phyloP scores from a whole-genome alignment of 30 jellyfish, hydroid and myxozoan species.

The Calvadosia cruxmelitensis region DNA sequence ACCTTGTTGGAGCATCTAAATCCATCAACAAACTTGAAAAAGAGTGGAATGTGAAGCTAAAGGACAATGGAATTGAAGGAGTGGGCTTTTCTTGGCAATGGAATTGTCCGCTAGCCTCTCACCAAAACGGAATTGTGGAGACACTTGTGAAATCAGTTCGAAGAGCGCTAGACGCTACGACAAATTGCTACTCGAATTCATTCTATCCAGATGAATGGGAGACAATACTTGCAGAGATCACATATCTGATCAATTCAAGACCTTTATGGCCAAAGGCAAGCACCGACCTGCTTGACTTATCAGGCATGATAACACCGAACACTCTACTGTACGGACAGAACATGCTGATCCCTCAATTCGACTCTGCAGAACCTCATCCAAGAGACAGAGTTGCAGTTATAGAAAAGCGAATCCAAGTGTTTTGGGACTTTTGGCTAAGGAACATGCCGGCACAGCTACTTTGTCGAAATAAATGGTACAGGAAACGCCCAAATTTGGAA shows the following conservation, averaged over 20 bases:
- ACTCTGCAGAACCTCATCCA: constrained; percentile 44
- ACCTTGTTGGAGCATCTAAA: constrained; percentile 53
- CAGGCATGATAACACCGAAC: too few relatives aligned
- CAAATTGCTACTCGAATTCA: too few relatives aligned
- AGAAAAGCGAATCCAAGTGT: constrained; percentile 35
- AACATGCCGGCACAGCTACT: constrained; percentile 46
- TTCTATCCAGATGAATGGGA: too few relatives aligned
- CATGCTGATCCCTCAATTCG: too few relatives aligned
- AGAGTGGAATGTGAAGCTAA: constrained; percentile 20
- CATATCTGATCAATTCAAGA: too few relatives aligned
- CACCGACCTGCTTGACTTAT: too few relatives aligned
- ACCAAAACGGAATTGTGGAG: constrained; percentile 52
- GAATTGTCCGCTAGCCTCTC: constrained; percentile 56
- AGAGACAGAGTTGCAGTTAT: constrained; percentile 44
- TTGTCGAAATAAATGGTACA: too few relatives aligned
- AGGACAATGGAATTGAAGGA: constrained; percentile 21
- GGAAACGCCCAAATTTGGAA: too few relatives aligned
- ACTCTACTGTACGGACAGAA: too few relatives aligned
- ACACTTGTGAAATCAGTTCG: constrained; percentile 40
- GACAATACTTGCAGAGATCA: too few relatives aligned
- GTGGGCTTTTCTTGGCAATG: constrained; percentile 41
- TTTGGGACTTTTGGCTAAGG: constrained; percentile 40
- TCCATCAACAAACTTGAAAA: constrained; percentile 19
- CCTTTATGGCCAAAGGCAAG: too few relatives aligned
- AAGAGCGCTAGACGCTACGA: constrained; percentile 35